Base-by-base conservation (phyloP, 2,113 vertebrate genomes). In the Tapirus terrestris region DNA sequence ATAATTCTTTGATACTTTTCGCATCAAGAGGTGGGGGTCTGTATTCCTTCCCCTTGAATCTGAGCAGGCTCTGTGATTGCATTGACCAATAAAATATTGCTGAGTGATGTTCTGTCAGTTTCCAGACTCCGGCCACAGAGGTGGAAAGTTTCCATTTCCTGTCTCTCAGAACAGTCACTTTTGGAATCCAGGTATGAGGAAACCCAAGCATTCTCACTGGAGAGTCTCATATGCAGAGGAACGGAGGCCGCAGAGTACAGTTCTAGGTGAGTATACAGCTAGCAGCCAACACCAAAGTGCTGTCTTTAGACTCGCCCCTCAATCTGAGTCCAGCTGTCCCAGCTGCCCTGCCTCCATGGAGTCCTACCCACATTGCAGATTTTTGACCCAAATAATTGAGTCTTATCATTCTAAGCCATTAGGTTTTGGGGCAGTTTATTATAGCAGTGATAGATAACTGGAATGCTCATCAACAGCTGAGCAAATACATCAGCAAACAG, bases 251-350 rank as follows among this genome's bases (percentile, higher is more conserved):
- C 8, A 17, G 25, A 33, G 23, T 20, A 53, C 4, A 56, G 13
- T 70, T 80, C 33, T 20, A n/a, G 48, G 17, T 36, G 80, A 91
- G 17, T 43, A 13, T 70, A 25, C 2, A 36, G 16, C 45, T 36
- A 48, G 45, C 10, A n/a, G 29, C 7, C 33, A 61, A 27, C 4
- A 25, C 0, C 5, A 68, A 14, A 23, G 9, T 53, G 6, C 23
- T 1, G 1, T 25, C 13, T 67, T 72, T 70, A 43, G 48, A 45
- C 33, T 17, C 20, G 8, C 25, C 8, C 20, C 6, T 80, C 12
- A 43, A 5, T 5, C 1, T 5, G 48, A 18, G 2, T 39, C 63
- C n/a, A 36, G 29, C 17, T 45, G 16, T n/a, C 8, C 1, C 11
- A 0, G 20, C 23, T 21, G 3, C 33, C 17, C 48, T 29, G 8